These are phyloP conservation scores for Allobates femoralis DNA, from an alignment of 2,797 vertebrate genomes.

Conservation along the genomic window DNA sequence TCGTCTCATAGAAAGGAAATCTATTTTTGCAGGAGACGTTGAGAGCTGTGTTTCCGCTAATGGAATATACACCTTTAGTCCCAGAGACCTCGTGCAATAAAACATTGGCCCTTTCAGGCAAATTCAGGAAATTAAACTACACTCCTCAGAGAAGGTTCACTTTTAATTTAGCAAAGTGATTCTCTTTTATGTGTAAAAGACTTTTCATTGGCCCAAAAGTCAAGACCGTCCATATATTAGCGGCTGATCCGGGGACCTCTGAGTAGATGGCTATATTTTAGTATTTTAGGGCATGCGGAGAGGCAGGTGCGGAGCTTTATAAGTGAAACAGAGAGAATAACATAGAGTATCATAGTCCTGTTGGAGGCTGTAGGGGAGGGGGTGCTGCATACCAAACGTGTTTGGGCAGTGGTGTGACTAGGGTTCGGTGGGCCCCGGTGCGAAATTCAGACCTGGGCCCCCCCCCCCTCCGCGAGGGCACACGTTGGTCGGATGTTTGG, in stretches of 20 bases:
- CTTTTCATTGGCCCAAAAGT: slow-evolving; percentile 48
- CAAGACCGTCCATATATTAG: slow-evolving; percentile 15
- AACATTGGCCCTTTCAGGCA: slow-evolving; percentile 52
- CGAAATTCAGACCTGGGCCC: too few relatives aligned
- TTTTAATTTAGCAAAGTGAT: slow-evolving; percentile 60
- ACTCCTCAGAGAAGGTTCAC: slow-evolving; percentile 35
- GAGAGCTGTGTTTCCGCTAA: slow-evolving; percentile 33
- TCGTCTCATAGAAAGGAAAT: slow-evolving; percentile 16
- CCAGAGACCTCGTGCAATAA: slow-evolving; percentile 34
- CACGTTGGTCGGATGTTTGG: too few relatives aligned
- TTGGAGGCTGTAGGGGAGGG: background rate
- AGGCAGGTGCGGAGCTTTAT: background rate
- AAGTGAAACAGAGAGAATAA: background rate
- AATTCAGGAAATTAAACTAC: slow-evolving; percentile 56
- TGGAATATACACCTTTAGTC: slow-evolving; percentile 47
- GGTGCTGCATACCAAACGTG: too few relatives aligned
- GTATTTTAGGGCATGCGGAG: slow-evolving; percentile 11
- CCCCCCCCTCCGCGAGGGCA: too few relatives aligned
- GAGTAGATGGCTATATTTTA: background rate
- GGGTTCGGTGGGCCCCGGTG: too few relatives aligned
- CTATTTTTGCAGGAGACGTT: slow-evolving; percentile 43
- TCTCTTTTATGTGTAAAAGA: slow-evolving; percentile 45
- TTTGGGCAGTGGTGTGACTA: too few relatives aligned
- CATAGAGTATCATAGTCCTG: background rate
- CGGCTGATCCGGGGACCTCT: slow-evolving; percentile 6